These are phyloP conservation scores for Cyanistes caeruleus DNA, from an alignment of 2,113 vertebrate genomes.

Conservation along the genomic window DNA sequence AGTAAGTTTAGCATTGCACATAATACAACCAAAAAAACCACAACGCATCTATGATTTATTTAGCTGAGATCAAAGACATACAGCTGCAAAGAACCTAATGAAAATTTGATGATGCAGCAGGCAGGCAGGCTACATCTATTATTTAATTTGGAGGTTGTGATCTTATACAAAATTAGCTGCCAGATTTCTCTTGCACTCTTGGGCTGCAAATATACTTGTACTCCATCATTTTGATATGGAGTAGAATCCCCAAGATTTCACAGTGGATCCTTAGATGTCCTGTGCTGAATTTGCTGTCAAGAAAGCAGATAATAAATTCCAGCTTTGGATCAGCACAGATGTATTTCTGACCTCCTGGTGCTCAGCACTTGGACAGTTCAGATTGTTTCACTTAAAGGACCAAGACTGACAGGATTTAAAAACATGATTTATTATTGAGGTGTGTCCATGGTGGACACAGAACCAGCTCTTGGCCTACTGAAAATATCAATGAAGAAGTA, in stretches of 20 bases:
- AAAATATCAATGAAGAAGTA: neutral
- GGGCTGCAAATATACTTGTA: conserved; percentile 2
- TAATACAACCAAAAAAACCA: conserved; percentile 37
- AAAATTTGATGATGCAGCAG: conserved; percentile 68
- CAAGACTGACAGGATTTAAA: neutral
- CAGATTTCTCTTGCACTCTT: conserved; percentile 25
- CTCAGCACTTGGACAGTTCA: neutral
- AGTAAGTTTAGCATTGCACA: conserved; percentile 52
- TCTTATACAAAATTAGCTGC: conserved; percentile 59
- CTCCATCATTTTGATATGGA: neutral
- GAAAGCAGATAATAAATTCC: neutral
- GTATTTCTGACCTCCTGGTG: neutral
- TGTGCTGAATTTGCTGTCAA: neutral
- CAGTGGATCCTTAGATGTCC: neutral
- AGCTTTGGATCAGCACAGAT: neutral
- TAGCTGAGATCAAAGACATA: conserved; percentile 64
- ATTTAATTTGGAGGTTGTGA: conserved; percentile 70
- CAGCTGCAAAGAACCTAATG: conserved; percentile 68
- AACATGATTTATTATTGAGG: neutral
- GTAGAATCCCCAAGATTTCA: conserved; percentile 4
- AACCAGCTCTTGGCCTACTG: neutral
- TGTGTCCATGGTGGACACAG: neutral
- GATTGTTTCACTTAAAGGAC: neutral
- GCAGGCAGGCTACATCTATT: conserved; percentile 59
- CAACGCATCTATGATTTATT: conserved; percentile 61